These are phyloP conservation scores for Thumatha senex DNA, from an alignment of 2,888 invertebrate species.

Conservation along the genomic window DNA sequence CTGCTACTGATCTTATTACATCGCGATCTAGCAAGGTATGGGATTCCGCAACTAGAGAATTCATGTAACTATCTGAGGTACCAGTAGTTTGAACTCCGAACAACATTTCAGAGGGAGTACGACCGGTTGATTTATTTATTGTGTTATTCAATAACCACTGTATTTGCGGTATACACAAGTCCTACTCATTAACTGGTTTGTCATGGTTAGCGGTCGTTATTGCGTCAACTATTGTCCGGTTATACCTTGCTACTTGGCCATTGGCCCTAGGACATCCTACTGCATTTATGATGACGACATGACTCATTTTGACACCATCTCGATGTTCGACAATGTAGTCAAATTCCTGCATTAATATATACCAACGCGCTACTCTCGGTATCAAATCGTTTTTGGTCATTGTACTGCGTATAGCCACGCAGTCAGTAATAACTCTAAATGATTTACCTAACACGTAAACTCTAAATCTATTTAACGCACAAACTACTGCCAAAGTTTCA, in stretches of 20 bases:
- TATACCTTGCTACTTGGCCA: not conserved
- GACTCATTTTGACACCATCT: slow-evolving; percentile 6
- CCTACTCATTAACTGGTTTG: too few species aligned
- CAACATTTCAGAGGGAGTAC: not conserved
- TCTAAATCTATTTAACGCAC: slow-evolving; percentile 18
- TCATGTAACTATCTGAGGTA: not conserved
- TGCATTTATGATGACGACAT: slow-evolving; percentile 6
- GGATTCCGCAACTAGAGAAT: not conserved
- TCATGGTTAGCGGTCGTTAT: not conserved
- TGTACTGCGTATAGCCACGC: not conserved
- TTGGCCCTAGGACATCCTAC: not conserved
- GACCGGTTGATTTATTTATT: not conserved
- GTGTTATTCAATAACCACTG: not conserved
- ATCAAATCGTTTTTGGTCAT: not conserved
- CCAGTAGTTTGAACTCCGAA: not conserved
- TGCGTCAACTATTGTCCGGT: not conserved
- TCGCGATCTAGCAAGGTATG: not conserved
- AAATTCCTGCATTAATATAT: slow-evolving; percentile 1
- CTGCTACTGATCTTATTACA: not conserved
- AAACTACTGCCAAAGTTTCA: slow-evolving; percentile 26
- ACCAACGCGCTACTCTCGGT: not conserved
- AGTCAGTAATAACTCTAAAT: slow-evolving; percentile 11
- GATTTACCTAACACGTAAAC: slow-evolving; percentile 16
- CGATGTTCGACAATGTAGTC: slow-evolving; percentile 8
- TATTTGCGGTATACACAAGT: too few species aligned